Percentiles rank a stretch among this genome's conserved stretches.
These are phyloP conservation scores for Hylia prasina DNA, from an alignment of 2,113 vertebrate genomes.

Conservation along the genomic window DNA sequence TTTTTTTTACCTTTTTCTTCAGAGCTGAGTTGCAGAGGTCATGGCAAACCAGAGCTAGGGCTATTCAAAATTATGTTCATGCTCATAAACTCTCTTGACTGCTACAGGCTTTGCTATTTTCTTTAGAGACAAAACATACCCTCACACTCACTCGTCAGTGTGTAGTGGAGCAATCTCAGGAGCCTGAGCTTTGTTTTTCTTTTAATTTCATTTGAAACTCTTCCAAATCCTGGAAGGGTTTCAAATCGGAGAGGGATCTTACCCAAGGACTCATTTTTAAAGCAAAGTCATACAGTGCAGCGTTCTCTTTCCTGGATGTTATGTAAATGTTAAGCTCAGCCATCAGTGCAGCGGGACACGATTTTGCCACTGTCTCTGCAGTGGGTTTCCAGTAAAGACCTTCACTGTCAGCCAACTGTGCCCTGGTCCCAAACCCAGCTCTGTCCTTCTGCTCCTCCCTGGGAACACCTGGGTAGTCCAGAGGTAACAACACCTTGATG, in stretches of 20 bases:
- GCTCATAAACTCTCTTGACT: slow-evolving; percentile 54
- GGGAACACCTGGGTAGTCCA: not conserved
- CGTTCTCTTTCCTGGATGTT: not conserved
- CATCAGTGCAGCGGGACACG: fast-evolving
- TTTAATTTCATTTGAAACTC: slow-evolving; percentile 56
- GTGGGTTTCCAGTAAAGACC: not conserved
- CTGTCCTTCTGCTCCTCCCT: not conserved
- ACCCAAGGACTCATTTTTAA: slow-evolving; percentile 27
- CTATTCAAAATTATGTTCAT: slow-evolving; percentile 51
- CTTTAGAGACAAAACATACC: slow-evolving; percentile 63
- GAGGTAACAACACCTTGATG: not conserved
- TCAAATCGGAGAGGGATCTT: slow-evolving; percentile 28
- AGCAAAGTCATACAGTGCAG: not conserved
- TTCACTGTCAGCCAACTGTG: not conserved
- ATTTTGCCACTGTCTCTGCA: not conserved
- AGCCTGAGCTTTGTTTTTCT: slow-evolving; percentile 49
- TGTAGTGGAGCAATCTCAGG: slow-evolving; percentile 14
- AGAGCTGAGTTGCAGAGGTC: slow-evolving; percentile 34
- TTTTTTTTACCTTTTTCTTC: slow-evolving; percentile 34
- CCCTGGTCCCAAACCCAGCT: not conserved
- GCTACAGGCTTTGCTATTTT: slow-evolving; percentile 43
- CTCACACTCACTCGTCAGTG: slow-evolving; percentile 35
- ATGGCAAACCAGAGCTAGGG: not conserved
- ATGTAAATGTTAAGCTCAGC: not conserved
- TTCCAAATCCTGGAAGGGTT: slow-evolving; percentile 49